Conservation (phyloP, 2,888 invertebrate species). For the Bursaphelenchus okinawaensis region DNA sequence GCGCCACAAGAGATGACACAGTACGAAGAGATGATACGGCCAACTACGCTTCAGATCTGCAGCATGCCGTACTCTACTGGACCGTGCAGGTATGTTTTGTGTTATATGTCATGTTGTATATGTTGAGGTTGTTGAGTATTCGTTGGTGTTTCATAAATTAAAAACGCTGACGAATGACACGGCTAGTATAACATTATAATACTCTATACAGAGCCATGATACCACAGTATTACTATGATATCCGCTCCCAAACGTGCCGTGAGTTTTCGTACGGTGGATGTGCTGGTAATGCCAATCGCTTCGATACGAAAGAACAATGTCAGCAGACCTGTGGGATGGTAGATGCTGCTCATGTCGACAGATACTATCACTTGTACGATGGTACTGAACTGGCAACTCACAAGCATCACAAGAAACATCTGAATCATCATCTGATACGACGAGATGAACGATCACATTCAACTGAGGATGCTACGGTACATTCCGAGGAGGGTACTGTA, state of each 20-base stretch:
- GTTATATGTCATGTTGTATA: no score
- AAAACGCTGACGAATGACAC: no score
- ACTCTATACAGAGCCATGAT: conserved; percentile 14
- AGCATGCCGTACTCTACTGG: conserved; percentile 37
- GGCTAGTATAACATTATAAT: no score
- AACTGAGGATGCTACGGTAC: background rate
- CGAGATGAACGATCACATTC: background rate
- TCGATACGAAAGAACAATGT: conserved; percentile 25
- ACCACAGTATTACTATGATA: conserved; percentile 44
- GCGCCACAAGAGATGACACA: background rate
- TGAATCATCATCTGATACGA: background rate
- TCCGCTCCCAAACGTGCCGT: conserved; percentile 35
- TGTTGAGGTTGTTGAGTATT: no score
- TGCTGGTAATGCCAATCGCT: conserved; percentile 41
- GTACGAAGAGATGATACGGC: background rate
- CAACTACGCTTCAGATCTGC: conserved; percentile 27
- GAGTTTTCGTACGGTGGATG: conserved; percentile 49
- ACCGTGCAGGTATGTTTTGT: conserved; percentile 32
- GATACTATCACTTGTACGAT: background rate
- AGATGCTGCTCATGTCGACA: background rate
- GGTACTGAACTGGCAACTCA: background rate
- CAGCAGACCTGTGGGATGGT: conserved; percentile 20
- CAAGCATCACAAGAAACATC: background rate
- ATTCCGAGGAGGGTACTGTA: background rate
- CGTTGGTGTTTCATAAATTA: no score